A percentile compares a stretch with the other conserved stretches of the same genome.
These are phyloP conservation scores for Automeris io DNA, from an alignment of 2,888 invertebrate species.

Conservation along the genomic window DNA sequence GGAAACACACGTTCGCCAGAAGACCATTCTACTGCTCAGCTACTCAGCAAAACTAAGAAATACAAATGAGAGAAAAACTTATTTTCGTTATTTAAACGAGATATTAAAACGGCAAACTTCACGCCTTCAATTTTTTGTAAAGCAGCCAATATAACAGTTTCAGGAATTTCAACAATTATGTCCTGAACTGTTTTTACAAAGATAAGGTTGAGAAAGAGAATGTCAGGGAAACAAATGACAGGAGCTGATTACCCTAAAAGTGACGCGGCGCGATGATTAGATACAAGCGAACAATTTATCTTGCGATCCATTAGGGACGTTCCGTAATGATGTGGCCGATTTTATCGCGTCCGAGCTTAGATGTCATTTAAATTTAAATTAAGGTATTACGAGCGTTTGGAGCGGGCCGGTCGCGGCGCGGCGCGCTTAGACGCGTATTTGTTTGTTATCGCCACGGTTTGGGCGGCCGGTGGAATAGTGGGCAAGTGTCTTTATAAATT, in stretches of 20 bases:
- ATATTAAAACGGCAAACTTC: too few relatives aligned
- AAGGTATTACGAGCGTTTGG: slow-evolving; percentile 60
- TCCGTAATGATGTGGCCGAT: slow-evolving; percentile 42
- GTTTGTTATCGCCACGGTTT: slow-evolving; percentile 35
- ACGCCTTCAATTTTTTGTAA: too few relatives aligned
- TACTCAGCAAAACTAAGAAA: too few relatives aligned
- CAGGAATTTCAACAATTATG: too few relatives aligned
- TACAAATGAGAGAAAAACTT: too few relatives aligned
- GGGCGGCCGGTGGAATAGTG: slow-evolving; percentile 38
- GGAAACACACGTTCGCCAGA: too few relatives aligned
- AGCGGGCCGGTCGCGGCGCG: slow-evolving; percentile 36
- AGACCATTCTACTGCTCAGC: too few relatives aligned
- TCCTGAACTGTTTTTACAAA: too few relatives aligned
- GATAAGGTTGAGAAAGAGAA: background rate
- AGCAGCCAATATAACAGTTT: too few relatives aligned
- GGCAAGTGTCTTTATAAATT: slow-evolving; percentile 25
- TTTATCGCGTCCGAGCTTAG: slow-evolving; percentile 50
- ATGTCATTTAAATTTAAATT: slow-evolving; percentile 76
- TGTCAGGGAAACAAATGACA: background rate
- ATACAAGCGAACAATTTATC: background rate
- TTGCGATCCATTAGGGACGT: slow-evolving; percentile 4
- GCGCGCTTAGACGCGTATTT: slow-evolving; percentile 29
- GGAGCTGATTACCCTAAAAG: background rate
- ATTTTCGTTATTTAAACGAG: too few relatives aligned
- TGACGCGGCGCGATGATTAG: background rate